Conservation (phyloP, 2,888 invertebrate species). For the Thymelicus acteon region DNA sequence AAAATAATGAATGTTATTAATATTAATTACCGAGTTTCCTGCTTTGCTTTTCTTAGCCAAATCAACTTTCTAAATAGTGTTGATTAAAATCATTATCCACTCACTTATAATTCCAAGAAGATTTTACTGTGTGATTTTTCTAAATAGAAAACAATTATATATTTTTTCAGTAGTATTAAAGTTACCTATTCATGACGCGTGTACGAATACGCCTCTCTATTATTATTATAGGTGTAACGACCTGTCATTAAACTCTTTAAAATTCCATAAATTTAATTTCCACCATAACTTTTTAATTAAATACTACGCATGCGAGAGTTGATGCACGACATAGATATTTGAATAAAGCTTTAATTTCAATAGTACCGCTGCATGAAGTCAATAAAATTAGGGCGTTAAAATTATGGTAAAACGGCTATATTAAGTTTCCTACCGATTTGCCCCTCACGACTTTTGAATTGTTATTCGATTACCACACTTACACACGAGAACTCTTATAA, state of each 20-base stretch:
- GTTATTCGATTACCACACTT: constrained; percentile 63
- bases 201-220: not conserved
- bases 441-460: constrained; percentile 58
- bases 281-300: constrained; percentile 39
- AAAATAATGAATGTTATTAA: too few relatives aligned
- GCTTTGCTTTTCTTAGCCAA: not conserved
- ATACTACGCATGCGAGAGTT: constrained; percentile 21
- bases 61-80: not conserved
- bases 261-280: constrained; percentile 15
- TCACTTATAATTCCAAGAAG: not conserved
- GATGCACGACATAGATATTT: constrained; percentile 35
- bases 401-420: constrained; percentile 41
- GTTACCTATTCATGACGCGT: constrained; percentile 5
- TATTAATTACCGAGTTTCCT: not conserved
- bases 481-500: constrained; percentile 58
- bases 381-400: constrained; percentile 40
- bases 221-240: constrained; percentile 18
- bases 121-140: not conserved
- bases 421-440: constrained; percentile 48
- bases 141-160: not conserved
- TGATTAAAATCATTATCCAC: constrained; percentile 2
- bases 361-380: constrained; percentile 39
- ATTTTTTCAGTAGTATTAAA: not conserved
- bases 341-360: constrained; percentile 44
- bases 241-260: constrained; percentile 22